A percentile compares a stretch with the other conserved stretches of the same genome.
phyloP scores from a whole-genome alignment of 37 sponge, comb jelly and placozoan genomes.

The Halichondria panicea region DNA sequence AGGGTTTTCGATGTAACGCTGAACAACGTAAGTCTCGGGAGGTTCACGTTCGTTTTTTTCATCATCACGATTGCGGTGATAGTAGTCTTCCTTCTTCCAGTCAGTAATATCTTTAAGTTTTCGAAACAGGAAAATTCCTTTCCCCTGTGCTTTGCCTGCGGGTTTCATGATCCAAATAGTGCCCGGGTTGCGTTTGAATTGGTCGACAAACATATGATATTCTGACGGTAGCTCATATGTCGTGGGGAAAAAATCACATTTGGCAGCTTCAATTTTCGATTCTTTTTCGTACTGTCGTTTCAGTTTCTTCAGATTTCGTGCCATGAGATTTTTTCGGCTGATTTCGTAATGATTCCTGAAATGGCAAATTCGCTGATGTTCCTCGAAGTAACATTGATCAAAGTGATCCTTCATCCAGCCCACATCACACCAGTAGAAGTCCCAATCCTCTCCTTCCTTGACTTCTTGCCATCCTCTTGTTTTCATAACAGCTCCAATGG shows the following conservation, averaged over 20 bases:
- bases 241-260: constrained; percentile 96
- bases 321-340: constrained; percentile 97
- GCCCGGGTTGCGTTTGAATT: constrained; percentile 92
- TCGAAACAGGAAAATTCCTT: constrained; percentile 97
- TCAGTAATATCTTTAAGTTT: constrained; percentile 98
- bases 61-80: constrained; percentile 58
- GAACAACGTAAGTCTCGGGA: constrained; percentile 97
- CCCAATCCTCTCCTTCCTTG: constrained; percentile 94
- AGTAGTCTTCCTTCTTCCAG: constrained; percentile 96
- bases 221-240: constrained; percentile 98
- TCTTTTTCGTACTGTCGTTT: constrained; percentile 84
- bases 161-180: constrained; percentile 99
- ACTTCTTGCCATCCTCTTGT: constrained; percentile 94
- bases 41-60: constrained; percentile 83
- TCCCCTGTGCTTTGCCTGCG: constrained; percentile 97
- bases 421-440: constrained; percentile 98
- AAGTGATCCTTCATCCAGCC: constrained; percentile 97
- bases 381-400: constrained; percentile 95
- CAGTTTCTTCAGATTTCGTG: constrained; percentile 90
- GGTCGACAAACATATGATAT: constrained; percentile 99
- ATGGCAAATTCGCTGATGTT: constrained; percentile 94
- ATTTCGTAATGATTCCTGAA: constrained; percentile 99
- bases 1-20: constrained; percentile 95
- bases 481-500: constrained; percentile 89
- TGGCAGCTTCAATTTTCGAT: constrained; percentile 75